Base-by-base conservation (phyloP, 2,113 vertebrate species). In the Aptenodytes patagonicus region DNA sequence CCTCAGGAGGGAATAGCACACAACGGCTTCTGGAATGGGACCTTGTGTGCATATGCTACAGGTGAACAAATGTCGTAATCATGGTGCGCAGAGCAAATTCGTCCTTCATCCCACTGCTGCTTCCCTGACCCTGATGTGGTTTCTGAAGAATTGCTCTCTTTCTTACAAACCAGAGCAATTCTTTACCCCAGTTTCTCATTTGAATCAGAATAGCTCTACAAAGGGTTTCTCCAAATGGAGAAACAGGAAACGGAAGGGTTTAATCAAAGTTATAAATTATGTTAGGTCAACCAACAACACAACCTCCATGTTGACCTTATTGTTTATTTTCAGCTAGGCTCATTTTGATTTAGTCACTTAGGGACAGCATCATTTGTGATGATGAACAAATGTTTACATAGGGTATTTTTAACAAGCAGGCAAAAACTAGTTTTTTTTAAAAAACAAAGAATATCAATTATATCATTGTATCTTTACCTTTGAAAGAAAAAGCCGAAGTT, bases 81-180 rank as follows among this genome's bases (percentile, higher is more conserved):
- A 6, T 0, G 1, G 14, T 5, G 2, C 0, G 0, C 16, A 61
- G 36, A 64, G 16, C 4, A 81, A 78, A 60, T 42, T 26, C 24
- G 36, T 38, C 61, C 36, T 61, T 91, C n/a, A 44, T n/a, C 13
- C n/a, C 8, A 18, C 17, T 83, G 62, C 28, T 36, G 5, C 24
- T 84, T 60, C 57, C 51, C 36, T 73, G 36, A 6, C 24, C 29
- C 40, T 49, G 18, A 38, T 1, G 0, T 10, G 25, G 7, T 31
- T 24, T 52, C 38, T 83, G 61, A 69, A 76, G 69, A 82, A 72
- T 16, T 87, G 5, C 5, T 11, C 19, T 44, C 19, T 79, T 95
- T 62, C 55, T 20, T 83, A 10, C 36, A 62, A 57, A 44, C 21
- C 9, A 34, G 7, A 83, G 4, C 18, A 87, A 34, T 87, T 28